Conservation (phyloP, 1,140 invertebrate species). For the Bombus haemorrhoidalis region DNA sequence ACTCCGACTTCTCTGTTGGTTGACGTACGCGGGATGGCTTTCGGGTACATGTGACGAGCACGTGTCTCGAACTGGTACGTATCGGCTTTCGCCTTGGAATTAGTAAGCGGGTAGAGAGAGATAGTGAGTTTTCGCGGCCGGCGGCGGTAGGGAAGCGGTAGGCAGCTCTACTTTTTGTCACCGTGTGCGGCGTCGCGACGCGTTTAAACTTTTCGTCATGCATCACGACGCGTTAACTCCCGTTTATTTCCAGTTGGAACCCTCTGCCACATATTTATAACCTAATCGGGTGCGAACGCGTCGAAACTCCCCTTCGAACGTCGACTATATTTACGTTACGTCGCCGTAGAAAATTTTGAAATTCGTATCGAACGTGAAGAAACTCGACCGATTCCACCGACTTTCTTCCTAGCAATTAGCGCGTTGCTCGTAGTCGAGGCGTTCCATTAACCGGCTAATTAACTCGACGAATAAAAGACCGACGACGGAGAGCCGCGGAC, state of each 20-base stretch:
- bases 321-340: slow-evolving; percentile 23
- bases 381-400: neutral
- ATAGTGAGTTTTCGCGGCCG: slow-evolving; percentile 26
- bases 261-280: slow-evolving; percentile 61
- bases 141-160: slow-evolving; percentile 27
- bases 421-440: neutral
- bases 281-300: slow-evolving; percentile 54
- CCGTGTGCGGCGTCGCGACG: slow-evolving; percentile 66
- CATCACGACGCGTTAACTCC: slow-evolving; percentile 62
- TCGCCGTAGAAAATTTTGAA: neutral
- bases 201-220: slow-evolving; percentile 64
- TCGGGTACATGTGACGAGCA: slow-evolving; percentile 79
- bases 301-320: slow-evolving; percentile 16
- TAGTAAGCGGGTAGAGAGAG: slow-evolving; percentile 45
- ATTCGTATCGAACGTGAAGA: neutral
- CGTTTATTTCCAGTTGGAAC: slow-evolving; percentile 60
- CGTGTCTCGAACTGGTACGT: slow-evolving; percentile 74
- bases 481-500: neutral
- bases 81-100: slow-evolving; percentile 68
- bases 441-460: slow-evolving; percentile 19
- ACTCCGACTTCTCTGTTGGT: slow-evolving; percentile 24
- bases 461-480: slow-evolving; percentile 1
- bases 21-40: slow-evolving; percentile 54
- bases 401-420: neutral
- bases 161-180: slow-evolving; percentile 61